Evolutionary conservation across 1,140 invertebrate species (phyloP), one percentile per base, ranked within the genome.

Genomic region (Plectrocnemia conspersa): DNA sequence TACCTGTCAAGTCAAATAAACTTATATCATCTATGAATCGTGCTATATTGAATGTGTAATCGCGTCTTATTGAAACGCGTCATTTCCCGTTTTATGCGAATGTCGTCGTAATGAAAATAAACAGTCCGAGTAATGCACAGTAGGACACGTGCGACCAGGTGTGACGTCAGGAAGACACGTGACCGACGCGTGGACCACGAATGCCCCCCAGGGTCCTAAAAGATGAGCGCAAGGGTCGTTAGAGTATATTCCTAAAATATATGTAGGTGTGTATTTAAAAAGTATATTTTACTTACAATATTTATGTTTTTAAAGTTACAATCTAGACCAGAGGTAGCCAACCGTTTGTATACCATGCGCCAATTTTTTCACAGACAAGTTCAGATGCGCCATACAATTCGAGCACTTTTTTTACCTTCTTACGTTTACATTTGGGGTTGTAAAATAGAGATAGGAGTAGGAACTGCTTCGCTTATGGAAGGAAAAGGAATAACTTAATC

Each of bases 1-100:
- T 29, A 59, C 52, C 57, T 59, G 57, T 54, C 57, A 54, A 23
- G 18, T 35, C 18, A 41, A 44, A 54, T 59, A 52, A 59, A 59
- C 49, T 50, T 53, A 53, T 53, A n/a, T n/a, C n/a, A n/a, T n/a
- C n/a, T n/a, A 50, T 50, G 23, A 50, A 29, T 25, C 6, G 11
- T 16, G 45, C 15, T 15, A 22, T 50, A 47, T 47, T 47, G 44
- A 32, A 32, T 32, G 23, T 15, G 44, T 27, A 47, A 32, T 32
- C 15, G 24, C 23, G 33, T 19, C 47, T 38, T 47, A 38, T 50
- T 50, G 40, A 38, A 13, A 24, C 47, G 47, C 47, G 47, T 50
- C 47, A 50, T 50, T 35, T 11, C 47, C 10, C 44, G 36, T 3
- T 10, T 10, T 45, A 11, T 3, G 24, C 15, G n/a, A n/a, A n/a